These are phyloP conservation scores for Cynoglossus semilaevis DNA, from an alignment of 2,113 vertebrate species.

Conservation along the genomic window DNA sequence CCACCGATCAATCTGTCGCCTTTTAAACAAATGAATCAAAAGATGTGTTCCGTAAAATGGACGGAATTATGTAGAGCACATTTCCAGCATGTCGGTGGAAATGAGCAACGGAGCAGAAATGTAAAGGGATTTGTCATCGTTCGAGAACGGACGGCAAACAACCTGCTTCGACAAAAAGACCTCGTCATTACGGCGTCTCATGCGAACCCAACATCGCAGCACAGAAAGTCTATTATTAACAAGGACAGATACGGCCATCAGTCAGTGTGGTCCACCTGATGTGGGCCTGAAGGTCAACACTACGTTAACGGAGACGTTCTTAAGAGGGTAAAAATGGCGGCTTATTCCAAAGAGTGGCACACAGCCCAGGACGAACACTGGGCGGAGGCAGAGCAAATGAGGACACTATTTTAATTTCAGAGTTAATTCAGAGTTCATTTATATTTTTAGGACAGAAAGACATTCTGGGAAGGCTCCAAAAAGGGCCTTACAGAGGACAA, in stretches of 20 bases:
- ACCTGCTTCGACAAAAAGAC: slow-evolving; percentile 35
- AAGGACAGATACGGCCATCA: neutral
- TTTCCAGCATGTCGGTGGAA: no score
- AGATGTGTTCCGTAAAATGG: no score
- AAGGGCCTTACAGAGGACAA: slow-evolving; percentile 5
- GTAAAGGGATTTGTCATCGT: slow-evolving; percentile 15
- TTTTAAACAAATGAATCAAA: neutral
- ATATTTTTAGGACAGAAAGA: slow-evolving; percentile 13
- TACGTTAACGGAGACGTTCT: no score
- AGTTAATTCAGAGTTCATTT: slow-evolving; percentile 43
- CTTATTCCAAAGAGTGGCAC: slow-evolving; percentile 22
- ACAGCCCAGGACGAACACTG: slow-evolving; percentile 9
- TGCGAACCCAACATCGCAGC: neutral
- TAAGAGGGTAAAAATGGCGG: slow-evolving; percentile 36
- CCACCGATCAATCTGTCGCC: slow-evolving; percentile 18
- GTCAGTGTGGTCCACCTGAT: slow-evolving; percentile 1
- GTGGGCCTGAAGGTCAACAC: neutral
- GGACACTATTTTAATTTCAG: slow-evolving; percentile 36
- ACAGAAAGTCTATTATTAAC: no score
- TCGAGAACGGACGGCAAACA: slow-evolving; percentile 24
- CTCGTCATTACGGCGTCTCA: slow-evolving; percentile 29
- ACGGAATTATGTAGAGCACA: no score
- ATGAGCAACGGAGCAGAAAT: slow-evolving; percentile 14
- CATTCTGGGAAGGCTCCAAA: slow-evolving; percentile 33
- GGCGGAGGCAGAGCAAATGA: slow-evolving; percentile 32